Conservation (phyloP, 1,140 invertebrate species). For the Drosophila bipectinata region DNA sequence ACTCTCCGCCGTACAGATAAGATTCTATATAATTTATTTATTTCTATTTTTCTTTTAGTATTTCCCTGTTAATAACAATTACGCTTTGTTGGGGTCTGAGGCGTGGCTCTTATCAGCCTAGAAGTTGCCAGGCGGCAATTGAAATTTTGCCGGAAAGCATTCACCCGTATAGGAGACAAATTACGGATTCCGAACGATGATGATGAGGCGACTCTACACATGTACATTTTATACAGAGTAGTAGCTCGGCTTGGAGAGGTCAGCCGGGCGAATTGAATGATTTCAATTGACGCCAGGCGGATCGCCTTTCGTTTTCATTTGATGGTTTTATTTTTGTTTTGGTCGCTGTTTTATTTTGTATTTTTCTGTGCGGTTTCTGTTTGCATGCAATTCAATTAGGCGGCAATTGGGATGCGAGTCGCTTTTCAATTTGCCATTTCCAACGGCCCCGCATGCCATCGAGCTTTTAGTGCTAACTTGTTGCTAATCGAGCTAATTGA, state of each 20-base stretch:
- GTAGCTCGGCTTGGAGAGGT: conserved; percentile 23
- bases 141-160: background rate
- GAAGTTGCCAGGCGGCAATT: conserved; percentile 43
- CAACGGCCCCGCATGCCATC: conserved; percentile 37
- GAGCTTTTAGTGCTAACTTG: conserved; percentile 61
- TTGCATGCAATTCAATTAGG: conserved; percentile 79
- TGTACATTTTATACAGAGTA: background rate
- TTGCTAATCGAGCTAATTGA: conserved; percentile 75
- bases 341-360: conserved; percentile 17
- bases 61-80: conserved; percentile 72
- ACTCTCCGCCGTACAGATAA: conserved; percentile 48
- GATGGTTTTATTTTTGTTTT: conserved; percentile 37
- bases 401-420: conserved; percentile 54
- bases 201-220: conserved; percentile 24
- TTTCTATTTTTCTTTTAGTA: conserved; percentile 12
- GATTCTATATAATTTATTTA: conserved; percentile 5
- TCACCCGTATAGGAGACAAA: conserved; percentile 1
- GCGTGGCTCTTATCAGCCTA: conserved; percentile 47
- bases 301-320: conserved; percentile 71
- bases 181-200: conserved; percentile 21
- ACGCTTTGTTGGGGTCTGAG: conserved; percentile 30
- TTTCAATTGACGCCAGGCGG: conserved; percentile 41
- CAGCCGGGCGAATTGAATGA: conserved; percentile 48
- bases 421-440: conserved; percentile 66
- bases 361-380: conserved; percentile 27